Evolutionary conservation across 2,888 invertebrate species (phyloP), one percentile per base, ranked within the genome.

Genomic region (Cataglyphis albicans): DNA sequence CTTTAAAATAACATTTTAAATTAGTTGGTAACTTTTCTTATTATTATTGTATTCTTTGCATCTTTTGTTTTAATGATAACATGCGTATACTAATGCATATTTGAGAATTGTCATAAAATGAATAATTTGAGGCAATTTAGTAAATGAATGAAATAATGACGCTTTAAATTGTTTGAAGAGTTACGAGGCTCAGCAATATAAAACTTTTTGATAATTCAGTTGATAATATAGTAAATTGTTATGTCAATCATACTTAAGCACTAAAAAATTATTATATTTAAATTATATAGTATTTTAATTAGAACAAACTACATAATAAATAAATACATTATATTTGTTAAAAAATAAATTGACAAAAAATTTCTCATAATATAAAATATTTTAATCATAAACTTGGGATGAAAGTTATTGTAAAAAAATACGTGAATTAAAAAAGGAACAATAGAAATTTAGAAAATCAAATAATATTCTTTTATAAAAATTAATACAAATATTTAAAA

Each of bases 61-160:
- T 63, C 44, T 18, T 38, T 29, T 41, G 0, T n/a, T 0, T 25
- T 35, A 35, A 35, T 35, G 35, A 35, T 35, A 35, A 35, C 6
- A 6, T 6, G 6, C 6, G 32, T 4, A 32, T 7, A 5, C 2
- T n/a, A 21, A 67, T 9, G 10, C n/a, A 0, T 6, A n/a, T 68
- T 57, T 76, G 18, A 67, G 12, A 57, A 76, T 9, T 55, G n/a
- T 63, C 6, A 57, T 38, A 57, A 76, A 3, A 12, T 6, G 1
- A 41, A 6, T 29, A 52, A 76, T 67, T 76, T 41, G 25, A 75
- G 32, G 25, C 35, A 67, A n/a, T 55, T 55, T 12, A 41, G 3
- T 3, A 67, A 12, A 9, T 29, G 4, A 41, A 57, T 57, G n/a
- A 41, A 9, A 76, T 67, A 67, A 76, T 32, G 12, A 55, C 18